These are phyloP conservation scores for Hypercompe scribonia DNA, from an alignment of 2,888 invertebrate species.

Conservation along the genomic window DNA sequence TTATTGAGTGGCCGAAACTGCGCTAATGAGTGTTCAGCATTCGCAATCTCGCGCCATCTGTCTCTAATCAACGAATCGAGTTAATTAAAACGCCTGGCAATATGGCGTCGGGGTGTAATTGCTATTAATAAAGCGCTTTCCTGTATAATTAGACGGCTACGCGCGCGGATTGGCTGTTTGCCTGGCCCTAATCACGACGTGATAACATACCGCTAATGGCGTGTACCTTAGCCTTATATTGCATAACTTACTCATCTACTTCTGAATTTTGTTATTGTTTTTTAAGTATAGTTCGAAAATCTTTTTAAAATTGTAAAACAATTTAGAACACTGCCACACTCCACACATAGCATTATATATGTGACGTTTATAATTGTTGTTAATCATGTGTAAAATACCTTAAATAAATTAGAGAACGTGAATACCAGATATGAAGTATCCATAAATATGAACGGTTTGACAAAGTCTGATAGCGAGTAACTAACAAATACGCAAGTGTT, in stretches of 20 bases:
- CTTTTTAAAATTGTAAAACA: neutral
- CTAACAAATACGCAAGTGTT: neutral
- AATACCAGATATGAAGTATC: neutral
- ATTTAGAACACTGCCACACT: too few species aligned
- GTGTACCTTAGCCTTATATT: constrained; percentile 67
- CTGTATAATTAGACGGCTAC: constrained; percentile 82
- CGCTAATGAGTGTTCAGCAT: constrained; percentile 77
- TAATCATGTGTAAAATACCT: neutral
- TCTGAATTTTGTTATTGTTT: constrained; percentile 24
- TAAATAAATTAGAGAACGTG: neutral
- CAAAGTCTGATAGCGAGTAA: neutral
- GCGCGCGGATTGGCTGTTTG: constrained; percentile 80
- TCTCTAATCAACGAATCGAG: constrained; percentile 85
- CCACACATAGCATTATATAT: neutral
- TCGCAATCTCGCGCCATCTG: constrained; percentile 83
- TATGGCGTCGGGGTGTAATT: constrained; percentile 85
- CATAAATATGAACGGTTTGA: neutral
- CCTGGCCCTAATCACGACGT: constrained; percentile 81
- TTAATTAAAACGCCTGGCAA: constrained; percentile 86
- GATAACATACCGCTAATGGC: constrained; percentile 83
- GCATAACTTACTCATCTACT: constrained; percentile 62
- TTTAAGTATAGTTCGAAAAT: neutral
- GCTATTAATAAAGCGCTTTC: constrained; percentile 86
- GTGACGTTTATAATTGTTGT: neutral
- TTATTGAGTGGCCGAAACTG: constrained; percentile 62